Evolutionary conservation across 2,797 vertebrate genomes (phyloP), one percentile per base, ranked within the genome.

Genomic region (Phataginus tricuspis): DNA sequence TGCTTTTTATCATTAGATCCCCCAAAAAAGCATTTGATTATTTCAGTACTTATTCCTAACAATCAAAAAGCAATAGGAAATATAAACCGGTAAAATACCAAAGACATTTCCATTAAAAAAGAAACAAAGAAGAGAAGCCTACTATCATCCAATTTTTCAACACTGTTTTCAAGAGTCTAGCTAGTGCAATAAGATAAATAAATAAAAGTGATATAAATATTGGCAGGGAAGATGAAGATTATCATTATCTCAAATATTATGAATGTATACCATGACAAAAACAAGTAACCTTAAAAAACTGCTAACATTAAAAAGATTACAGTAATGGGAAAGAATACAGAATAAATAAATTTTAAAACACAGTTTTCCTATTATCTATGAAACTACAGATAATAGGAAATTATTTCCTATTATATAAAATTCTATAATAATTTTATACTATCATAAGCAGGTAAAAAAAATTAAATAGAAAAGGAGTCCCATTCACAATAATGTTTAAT

Each of bases 211-310:
- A 88, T 53, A 85, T 8, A 91, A 93, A 72, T 77, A 93, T 59
- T 72, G 7, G 14, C 59, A 92, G 93, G 82, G 39, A 86, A 90
- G 29, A 94, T 80, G 25, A 72, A 90, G 94, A 59, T 77, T 93
- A 79, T 66, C 31, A 74, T 49, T 93, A 51, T 51, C 66, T 94
- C 77, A 95, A 90, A 82, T 84, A 86, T 27, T 64, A 74, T 88
- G 51, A 84, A 55, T 80, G 7, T 53, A 87, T 78, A 92, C 5
- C 63, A 5, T 69, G 51, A 96, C 45, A 80, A 82, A 57, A 90
- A 90, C 61, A 77, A 59, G 3, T 63, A 61, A 78, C 0, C 37
- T 90, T 83, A 71, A 91, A 83, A 66, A 74, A 68, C 18, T 90
- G 27, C 71, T 82, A 86, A 21, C n/a, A 82, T 77, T 86, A 93